Base-by-base conservation (phyloP, 2,797 vertebrate genomes). In the Hydrophis major region DNA sequence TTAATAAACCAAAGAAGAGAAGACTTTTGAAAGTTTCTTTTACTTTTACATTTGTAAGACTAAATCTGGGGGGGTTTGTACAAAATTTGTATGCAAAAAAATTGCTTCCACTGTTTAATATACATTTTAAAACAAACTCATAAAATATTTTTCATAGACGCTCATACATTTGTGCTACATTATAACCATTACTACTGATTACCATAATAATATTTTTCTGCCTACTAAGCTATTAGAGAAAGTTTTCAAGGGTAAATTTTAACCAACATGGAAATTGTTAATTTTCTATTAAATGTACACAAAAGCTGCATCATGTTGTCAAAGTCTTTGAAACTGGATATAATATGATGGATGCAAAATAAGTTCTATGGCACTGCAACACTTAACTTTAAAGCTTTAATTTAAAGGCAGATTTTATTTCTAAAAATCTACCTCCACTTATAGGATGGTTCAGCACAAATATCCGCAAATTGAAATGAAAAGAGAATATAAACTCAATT, bases 321-420 rank as follows among this genome's bases (percentile, higher is more conserved):
- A 92, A 4, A 90, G 69, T 89, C 97, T 98, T 97, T 98, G 98
- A 98, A 98, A 98, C 96, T 92, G 94, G 96, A 98, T 97, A 96
- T 57, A 91, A 25, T 32, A 63, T 10, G 47, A 47, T 97, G 93
- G 93, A 95, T 95, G 93, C 93, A 95, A 97, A 95, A 93, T 94
- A 97, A 96, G 97, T 96, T 96, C 96, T 96, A 94, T 98, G 96
- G 97, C 97, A 98, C 93, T 95, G 96, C 93, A 98, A 98, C 96
- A 98, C 97, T 97, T 97, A 95, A 94, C 95, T 96, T 97, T 94
- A 95, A 95, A 92, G 89, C 94, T 97, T 97, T 96, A 97, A 97
- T 98, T 96, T 93, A 97, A 97, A 95, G 90, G 96, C 97, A 97
- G 97, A 97, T 94, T 96, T 94, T 94, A 63, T 95, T 96, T 95